Base-by-base conservation (phyloP, 1,140 invertebrate genomes). In the Leptopilina clavipes region DNA sequence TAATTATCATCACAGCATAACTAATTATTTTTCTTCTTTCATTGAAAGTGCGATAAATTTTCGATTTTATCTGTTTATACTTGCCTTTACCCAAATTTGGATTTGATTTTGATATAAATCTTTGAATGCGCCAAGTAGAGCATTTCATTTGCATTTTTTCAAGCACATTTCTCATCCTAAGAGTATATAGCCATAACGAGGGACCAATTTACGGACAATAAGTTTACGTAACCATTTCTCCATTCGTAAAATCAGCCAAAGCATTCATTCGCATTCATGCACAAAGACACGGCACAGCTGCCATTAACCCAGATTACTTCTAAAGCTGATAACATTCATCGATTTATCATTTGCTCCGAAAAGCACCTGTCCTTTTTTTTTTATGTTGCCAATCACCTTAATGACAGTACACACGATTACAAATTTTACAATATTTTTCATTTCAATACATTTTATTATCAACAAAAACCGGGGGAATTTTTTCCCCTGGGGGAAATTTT, bases 241-340 rank as follows among this genome's bases (percentile, higher is more conserved):
- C 48, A 52, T 52, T 52, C 48, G 48, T 52, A 52, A 52, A 52
- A 52, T 52, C 48, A 52, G 14, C 48, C 14, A 52, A 52, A 52
- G 48, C 14, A 52, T 52, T 52, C 48, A 52, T 17, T n/a, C 48
- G n/a, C 48, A 52, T 40, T 40, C 37, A 9, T 40, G 37, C 37
- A 9, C 37, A 52, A 17, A 52, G n/a, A 52, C 48, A 45, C 14
- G 44, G 44, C 48, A 8, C 17, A 52, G 14, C 17, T 17, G 14
- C 48, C 48, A 52, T 52, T 52, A 52, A 52, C 48, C 48, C 48
- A 52, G 48, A 52, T 52, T 52, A 17, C 48, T n/a, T 52, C 48
- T 52, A 52, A 52, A 52, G 48, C 48, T 52, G 48, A 52, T 52
- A 52, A 52, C 48, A 52, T 52, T 52, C 48, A 52, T 52, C 48